Evolutionary conservation across 1,140 invertebrate species (phyloP), one percentile per base, ranked within the genome.

Genomic region (Batillaria attramentaria): DNA sequence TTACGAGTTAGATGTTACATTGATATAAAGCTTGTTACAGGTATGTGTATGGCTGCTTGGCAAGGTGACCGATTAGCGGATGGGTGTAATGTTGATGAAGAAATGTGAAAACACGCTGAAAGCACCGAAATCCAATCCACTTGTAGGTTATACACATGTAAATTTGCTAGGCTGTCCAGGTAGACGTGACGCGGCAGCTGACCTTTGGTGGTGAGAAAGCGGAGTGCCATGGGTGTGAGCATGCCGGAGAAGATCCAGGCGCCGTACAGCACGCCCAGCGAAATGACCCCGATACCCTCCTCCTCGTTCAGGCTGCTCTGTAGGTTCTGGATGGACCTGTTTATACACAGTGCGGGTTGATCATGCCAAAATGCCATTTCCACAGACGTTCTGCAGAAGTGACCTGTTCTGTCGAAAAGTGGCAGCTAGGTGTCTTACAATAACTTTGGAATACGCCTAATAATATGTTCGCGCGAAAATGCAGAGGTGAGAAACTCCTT

Each of bases 141-240:
- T 54, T 54, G 50, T 54, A 54, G n/a, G 50, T 16, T n/a, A 16
- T n/a, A n/a, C n/a, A 54, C 50, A 13, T 85, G 83, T 68, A 85
- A 86, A 3, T 95, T 95, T 28, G 84, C 77, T 16, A 79, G 65
- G 33, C 79, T 80, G 78, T 85, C 89, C 6, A 88, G 46, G 31
- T 82, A 33, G 66, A 85, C 82, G 3, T 8, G 57, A 28, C n/a
- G 33, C 8, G 6, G 8, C 57, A 24, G 39, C 73, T 65, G 35
- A 75, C 73, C 72, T 75, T 75, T 75, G 8, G 57, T 60, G 3
- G 84, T 82, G 39, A 87, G 62, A 0, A 83, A 33, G 10, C 78
- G 78, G 33, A 82, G 65, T 35, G 72, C 35, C 0, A 75, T 75
- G 2, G 84, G 81, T 0, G 83, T 80, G 16, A 81, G 79, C 31